These are phyloP conservation scores for Eolophus roseicapilla DNA, from an alignment of 2,113 vertebrate genomes.

Conservation along the genomic window DNA sequence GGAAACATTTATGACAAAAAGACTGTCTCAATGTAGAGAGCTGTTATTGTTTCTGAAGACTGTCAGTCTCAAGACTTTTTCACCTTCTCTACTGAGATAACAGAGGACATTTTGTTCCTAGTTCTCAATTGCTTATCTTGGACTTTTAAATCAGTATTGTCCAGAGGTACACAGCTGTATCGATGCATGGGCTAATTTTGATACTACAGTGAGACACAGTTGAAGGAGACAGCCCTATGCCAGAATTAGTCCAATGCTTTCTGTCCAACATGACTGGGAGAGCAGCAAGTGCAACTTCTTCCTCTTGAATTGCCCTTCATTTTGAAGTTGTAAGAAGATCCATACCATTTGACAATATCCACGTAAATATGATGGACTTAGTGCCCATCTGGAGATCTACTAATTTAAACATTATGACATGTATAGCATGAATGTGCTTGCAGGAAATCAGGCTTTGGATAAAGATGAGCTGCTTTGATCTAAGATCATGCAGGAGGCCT, in stretches of 20 bases:
- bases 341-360: not conserved
- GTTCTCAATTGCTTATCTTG: not conserved
- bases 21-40: not conserved
- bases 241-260: not conserved
- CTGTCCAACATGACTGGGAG: not conserved
- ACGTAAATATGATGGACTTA: not conserved
- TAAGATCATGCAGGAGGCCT: not conserved
- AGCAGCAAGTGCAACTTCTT: not conserved
- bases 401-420: not conserved
- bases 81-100: not conserved
- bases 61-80: not conserved
- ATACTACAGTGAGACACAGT: not conserved
- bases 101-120: not conserved
- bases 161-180: not conserved
- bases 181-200: not conserved
- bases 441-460: not conserved
- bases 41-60: not conserved
- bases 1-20: not conserved
- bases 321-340: not conserved
- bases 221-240: not conserved
- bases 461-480: not conserved
- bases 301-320: not conserved
- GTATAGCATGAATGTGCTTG: not conserved
- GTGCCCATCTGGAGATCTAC: not conserved
- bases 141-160: not conserved